Percentiles rank a stretch among this genome's conserved stretches.
Evolutionary conservation across 2,797 vertebrate genomes (phyloP).

Genomic region (Pristis pectinata): DNA sequence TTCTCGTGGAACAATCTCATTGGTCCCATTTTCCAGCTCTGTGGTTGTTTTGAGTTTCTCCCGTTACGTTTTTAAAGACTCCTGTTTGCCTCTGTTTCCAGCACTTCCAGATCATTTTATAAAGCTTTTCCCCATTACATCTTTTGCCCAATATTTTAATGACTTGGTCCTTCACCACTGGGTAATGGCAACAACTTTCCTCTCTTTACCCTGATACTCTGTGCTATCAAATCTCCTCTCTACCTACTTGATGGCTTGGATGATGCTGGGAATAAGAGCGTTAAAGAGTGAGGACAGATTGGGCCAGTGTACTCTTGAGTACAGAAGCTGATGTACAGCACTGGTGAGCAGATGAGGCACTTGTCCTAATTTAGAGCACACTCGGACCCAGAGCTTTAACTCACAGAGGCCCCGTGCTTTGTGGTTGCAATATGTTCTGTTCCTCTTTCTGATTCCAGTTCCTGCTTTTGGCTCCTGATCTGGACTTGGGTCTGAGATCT

Average conservation of each 20-base stretch:
- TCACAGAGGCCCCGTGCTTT: neutral
- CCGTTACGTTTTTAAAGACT: no score
- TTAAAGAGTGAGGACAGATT: neutral
- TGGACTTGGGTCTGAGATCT: neutral
- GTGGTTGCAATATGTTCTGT: neutral
- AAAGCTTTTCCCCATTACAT: no score
- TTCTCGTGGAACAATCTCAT: no score
- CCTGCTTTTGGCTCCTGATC: neutral
- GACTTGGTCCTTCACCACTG: no score
- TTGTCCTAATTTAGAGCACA: neutral
- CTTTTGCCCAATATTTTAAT: no score
- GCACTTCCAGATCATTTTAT: neutral
- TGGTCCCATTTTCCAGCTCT: no score
- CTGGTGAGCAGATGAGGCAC: neutral
- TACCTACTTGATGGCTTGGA: neutral
- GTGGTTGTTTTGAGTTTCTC: no score
- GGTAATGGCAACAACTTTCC: no score
- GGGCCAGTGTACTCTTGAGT: neutral
- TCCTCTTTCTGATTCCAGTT: neutral
- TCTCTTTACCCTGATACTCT: no score
- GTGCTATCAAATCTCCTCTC: no score
- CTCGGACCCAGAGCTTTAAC: neutral
- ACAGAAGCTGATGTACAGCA: neutral
- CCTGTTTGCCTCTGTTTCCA: no score
- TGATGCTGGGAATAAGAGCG: neutral